Percentiles rank a stretch among this genome's conserved stretches.
Conservation (phyloP, 2,797 vertebrate genomes). For the Dermochelys coriacea region DNA sequence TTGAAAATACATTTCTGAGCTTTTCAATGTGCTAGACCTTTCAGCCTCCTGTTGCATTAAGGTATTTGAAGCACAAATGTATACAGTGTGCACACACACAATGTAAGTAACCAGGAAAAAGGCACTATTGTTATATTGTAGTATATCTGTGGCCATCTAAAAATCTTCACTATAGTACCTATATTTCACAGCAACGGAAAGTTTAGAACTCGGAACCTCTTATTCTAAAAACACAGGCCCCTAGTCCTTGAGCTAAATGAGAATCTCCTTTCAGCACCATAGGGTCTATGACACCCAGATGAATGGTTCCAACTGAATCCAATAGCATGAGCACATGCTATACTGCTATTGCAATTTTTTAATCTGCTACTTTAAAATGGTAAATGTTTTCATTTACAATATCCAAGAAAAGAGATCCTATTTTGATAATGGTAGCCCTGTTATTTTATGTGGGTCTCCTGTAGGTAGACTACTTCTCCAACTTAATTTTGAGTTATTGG, state of each 20-base stretch:
- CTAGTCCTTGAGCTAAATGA: conserved; percentile 40
- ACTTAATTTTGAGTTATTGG: background rate
- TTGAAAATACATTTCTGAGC: background rate
- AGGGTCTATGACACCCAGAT: background rate
- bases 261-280: conserved; percentile 32
- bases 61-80: background rate
- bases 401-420: background rate
- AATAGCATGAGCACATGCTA: background rate
- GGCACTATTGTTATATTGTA: background rate
- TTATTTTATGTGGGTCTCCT: background rate
- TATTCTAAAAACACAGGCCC: conserved; percentile 13
- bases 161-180: background rate
- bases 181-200: background rate
- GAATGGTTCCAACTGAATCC: background rate
- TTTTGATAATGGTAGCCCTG: background rate
- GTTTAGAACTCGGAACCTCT: background rate
- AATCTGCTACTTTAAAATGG: background rate
- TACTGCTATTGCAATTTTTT: background rate
- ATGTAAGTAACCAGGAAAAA: background rate
- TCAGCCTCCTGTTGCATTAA: background rate
- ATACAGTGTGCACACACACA: background rate
- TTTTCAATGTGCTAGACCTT: background rate
- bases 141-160: background rate
- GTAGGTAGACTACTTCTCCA: background rate
- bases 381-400: background rate